phyloP scores from a whole-genome alignment of 1,140 invertebrate genomes.

The Aradophagus sp. region DNA sequence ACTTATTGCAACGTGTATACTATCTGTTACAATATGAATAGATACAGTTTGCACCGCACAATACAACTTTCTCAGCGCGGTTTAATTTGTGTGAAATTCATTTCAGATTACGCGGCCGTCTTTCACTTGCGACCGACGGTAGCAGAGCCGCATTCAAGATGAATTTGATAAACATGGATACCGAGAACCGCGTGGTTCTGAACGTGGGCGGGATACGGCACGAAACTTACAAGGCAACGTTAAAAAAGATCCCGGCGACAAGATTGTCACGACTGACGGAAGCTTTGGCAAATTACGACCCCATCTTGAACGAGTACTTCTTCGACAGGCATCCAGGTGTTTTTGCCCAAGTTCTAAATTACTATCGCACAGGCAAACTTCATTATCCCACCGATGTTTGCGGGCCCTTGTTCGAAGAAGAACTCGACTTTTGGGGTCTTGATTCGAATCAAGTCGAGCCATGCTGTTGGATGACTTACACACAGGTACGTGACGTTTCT shows the following conservation, averaged over 20 bases:
- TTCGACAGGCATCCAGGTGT: constrained; percentile 98
- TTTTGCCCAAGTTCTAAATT: constrained; percentile 95
- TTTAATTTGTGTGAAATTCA: too few species aligned
- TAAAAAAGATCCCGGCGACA: constrained; percentile 97
- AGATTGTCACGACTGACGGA: constrained; percentile 91
- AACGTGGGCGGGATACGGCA: constrained; percentile 98
- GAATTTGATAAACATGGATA: constrained; percentile 72
- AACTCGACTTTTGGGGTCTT: constrained; percentile 96
- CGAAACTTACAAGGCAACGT: constrained; percentile 94
- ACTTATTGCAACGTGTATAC: too few species aligned
- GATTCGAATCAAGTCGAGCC: constrained; percentile 97
- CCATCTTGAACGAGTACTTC: constrained; percentile 98
- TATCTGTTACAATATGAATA: too few species aligned
- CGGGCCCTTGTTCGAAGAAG: constrained; percentile 97
- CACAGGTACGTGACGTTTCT: too few species aligned
- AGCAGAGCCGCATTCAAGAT: constrained; percentile 71
- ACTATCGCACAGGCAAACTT: constrained; percentile 96
- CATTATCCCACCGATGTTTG: constrained; percentile 99
- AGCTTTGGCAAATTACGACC: constrained; percentile 95
- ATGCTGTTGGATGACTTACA: constrained; percentile 99
- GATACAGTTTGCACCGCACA: too few species aligned
- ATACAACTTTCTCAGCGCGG: too few species aligned
- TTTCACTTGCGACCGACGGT: constrained; percentile 66
- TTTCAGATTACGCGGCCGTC: constrained; percentile 66
- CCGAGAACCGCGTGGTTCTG: constrained; percentile 91